A percentile compares a stretch with the other conserved stretches of the same genome.
Conservation (phyloP, 2,113 vertebrate genomes). For the Aptenodytes forsteri region DNA sequence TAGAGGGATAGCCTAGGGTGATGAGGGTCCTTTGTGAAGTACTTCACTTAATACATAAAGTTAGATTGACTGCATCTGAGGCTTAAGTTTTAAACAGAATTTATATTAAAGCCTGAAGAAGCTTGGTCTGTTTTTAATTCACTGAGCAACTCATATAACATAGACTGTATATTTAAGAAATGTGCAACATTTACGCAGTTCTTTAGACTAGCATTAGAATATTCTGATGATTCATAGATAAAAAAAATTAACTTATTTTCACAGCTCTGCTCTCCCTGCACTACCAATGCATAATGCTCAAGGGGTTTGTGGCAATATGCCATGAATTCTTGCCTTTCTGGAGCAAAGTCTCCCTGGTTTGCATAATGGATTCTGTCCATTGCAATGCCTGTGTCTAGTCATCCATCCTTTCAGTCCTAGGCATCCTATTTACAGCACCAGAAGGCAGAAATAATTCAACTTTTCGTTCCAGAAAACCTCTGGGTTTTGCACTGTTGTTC, state of each 20-base stretch:
- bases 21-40: background rate
- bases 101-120: conserved; percentile 22
- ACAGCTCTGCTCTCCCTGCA: background rate
- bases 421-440: background rate
- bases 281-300: background rate
- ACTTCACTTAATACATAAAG: background rate
- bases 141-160: background rate
- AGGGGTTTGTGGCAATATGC: background rate
- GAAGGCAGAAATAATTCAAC: background rate
- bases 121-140: background rate
- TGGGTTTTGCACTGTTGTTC: background rate
- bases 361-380: background rate
- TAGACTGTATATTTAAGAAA: background rate
- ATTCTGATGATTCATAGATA: background rate
- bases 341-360: background rate
- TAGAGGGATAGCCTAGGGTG: background rate
- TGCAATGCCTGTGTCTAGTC: background rate
- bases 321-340: background rate
- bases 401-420: background rate
- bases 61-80: background rate
- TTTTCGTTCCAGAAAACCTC: background rate
- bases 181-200: background rate
- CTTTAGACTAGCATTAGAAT: background rate
- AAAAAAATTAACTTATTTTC: conserved; percentile 15
- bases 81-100: background rate